Evolutionary conservation across 2,113 vertebrate genomes (phyloP), one percentile per base, ranked within the genome.

Genomic region (Cyrtonyx montezumae): DNA sequence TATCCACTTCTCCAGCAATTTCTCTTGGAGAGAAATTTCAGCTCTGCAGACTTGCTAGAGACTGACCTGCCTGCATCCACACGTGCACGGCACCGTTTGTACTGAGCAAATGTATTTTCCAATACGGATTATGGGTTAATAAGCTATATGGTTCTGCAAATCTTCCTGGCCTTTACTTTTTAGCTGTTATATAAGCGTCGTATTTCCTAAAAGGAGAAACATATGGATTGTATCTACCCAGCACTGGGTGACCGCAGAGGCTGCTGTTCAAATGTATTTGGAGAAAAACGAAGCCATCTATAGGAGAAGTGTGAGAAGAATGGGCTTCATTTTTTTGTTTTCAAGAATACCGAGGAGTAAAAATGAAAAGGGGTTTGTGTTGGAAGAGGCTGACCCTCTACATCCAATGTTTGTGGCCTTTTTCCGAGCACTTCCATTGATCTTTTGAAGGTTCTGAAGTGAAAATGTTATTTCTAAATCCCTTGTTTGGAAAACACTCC

Each of bases 41-140:
- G 97, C 98, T 98, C 95, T 97, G 97, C 95, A 98, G 98, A 98
- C 98, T 97, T 98, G 18, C 97, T 98, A 97, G 98, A 98, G 97
- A 98, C 97, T 95, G 84, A 90, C 97, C 94, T 95, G 96, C 94
- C 96, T 95, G 98, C 91, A 6, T 79, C 63, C 7, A 2, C 69
- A 73, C 42, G 73, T 3, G 76, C 84, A 75, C 46, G 25, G 79
- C 12, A 0, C 56, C 40, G 45, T 87, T 62, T 65, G 79, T 76
- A 67, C 76, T 32, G 68, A 10, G 56, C 95, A 84, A 78, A 84
- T 8, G 65, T 85, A 89, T 88, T 55, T 53, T 94, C 79, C 91
- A 95, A 78, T 85, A 61, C 28, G 84, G 89, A 92, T 94, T 94
- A 92, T 6, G 61, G 79, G 79, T 84, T 96, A 92, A 94, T 95